phyloP scores from a whole-genome alignment of 1,140 invertebrate genomes.

The Octopus sinensis region DNA sequence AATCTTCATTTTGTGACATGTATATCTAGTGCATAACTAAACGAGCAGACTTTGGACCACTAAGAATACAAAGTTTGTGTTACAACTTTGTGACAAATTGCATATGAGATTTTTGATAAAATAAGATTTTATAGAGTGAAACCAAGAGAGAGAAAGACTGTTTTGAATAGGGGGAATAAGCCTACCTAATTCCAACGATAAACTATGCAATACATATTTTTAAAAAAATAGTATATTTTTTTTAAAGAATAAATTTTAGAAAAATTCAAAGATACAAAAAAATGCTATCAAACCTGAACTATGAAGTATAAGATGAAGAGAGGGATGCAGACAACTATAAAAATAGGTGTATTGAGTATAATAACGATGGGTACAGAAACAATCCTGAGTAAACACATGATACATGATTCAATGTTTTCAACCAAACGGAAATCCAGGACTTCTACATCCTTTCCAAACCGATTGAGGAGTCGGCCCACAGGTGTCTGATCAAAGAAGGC shows the following conservation, averaged over 20 bases:
- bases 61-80: too few species aligned
- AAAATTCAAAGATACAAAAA: too few species aligned
- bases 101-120: background rate
- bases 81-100: too few species aligned
- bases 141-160: background rate
- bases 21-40: too few species aligned
- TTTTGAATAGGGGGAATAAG: background rate
- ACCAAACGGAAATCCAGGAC: slow-evolving; percentile 40
- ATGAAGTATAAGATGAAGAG: slow-evolving; percentile 25
- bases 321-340: slow-evolving; percentile 25
- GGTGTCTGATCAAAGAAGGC: slow-evolving; percentile 68
- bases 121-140: background rate
- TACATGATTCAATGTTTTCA: slow-evolving; percentile 35
- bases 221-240: background rate
- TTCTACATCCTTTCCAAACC: slow-evolving; percentile 61
- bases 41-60: too few species aligned
- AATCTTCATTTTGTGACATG: too few species aligned
- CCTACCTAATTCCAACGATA: too few species aligned
- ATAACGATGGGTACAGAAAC: slow-evolving; percentile 21
- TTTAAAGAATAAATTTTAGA: too few species aligned
- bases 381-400: slow-evolving; percentile 21
- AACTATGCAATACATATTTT: too few species aligned
- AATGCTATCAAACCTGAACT: slow-evolving; percentile 25
- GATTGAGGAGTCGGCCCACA: slow-evolving; percentile 63
- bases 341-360: slow-evolving; percentile 21